Evolutionary conservation across 2,797 vertebrate species (phyloP), one percentile per base, ranked within the genome.

Genomic region (Botia kubotai): DNA sequence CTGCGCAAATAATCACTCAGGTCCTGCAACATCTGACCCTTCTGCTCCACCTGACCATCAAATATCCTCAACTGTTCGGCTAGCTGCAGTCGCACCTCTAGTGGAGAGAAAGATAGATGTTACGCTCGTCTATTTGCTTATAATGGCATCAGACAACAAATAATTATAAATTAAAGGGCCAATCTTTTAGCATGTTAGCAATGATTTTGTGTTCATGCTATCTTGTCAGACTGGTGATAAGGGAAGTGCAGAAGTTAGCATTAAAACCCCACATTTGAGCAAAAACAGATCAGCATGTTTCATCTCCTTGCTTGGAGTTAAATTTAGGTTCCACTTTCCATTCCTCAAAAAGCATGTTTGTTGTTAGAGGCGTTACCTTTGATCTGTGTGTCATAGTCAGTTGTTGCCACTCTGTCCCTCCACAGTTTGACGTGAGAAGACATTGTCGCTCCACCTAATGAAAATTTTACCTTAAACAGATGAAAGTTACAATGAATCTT

Each of bases 371-470:
- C n/a, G 82, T 90, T 89, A 96, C 96, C 96, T 95, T 96, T 97
- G 66, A 96, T 92, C 87, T 96, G 96, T 3, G 89, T 89, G 86
- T 97, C 96, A 66, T 96, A 96, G 83, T 96, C 95, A 33, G 94
- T 86, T 69, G 86, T 70, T 13, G 86, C 89, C 8, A 88, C 89
- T 77, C 83, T 90, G 67, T 96, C 95, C 81, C 91, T 94, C 74
- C 94, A 86, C 75, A 94, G 91, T 86, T 93, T 96, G 43, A 92
- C 93, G 13, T 95, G 93, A 2, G 94, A 93, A 36, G 93, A 89
- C 96, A 96, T 97, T 75, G 87, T 90, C 81, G 83, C 70, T 84
- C 86, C 86, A 70, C 85, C 88, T 50, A 88, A 85, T 43, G 91
- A 85, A 70, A 91, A 89, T 86, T 92, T 92, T 93, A 86, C 57